Percentiles rank a stretch among this genome's conserved stretches.
Conservation (phyloP, 2,113 vertebrate genomes). For the Takifugu flavidus region DNA sequence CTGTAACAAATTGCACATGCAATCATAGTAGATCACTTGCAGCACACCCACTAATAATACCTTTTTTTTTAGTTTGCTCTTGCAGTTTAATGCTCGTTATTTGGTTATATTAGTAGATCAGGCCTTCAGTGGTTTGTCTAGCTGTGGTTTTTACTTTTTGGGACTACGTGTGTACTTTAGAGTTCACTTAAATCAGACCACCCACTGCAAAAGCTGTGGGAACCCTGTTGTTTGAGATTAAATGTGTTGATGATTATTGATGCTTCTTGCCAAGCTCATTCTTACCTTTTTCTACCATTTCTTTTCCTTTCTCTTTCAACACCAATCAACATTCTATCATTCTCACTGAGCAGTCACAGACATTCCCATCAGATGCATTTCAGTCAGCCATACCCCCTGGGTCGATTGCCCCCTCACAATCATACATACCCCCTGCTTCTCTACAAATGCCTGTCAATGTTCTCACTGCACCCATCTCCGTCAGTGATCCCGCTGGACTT, state of each 20-base stretch:
- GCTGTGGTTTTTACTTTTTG: constrained; percentile 1
- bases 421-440: constrained; percentile 66
- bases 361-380: constrained; percentile 67
- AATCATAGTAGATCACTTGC: too few species aligned
- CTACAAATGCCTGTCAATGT: constrained; percentile 66
- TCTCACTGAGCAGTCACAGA: constrained; percentile 65
- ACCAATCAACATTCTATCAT: constrained; percentile 46
- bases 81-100: too few species aligned
- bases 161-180: not conserved
- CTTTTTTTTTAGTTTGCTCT: too few species aligned
- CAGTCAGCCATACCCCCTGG: constrained; percentile 63
- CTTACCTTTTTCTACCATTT: constrained; percentile 64
- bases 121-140: too few species aligned
- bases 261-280: constrained; percentile 62
- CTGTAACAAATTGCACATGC: too few species aligned
- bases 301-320: constrained; percentile 48
- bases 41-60: too few species aligned
- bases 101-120: too few species aligned
- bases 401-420: constrained; percentile 62
- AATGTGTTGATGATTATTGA: constrained; percentile 61
- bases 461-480: constrained; percentile 61
- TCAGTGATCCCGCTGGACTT: constrained; percentile 64
- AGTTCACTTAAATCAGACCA: not conserved
- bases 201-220: constrained; percentile 33
- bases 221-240: constrained; percentile 43